Percentiles rank a stretch among this genome's conserved stretches.
Conservation (phyloP, 2,888 invertebrate genomes). For the Emmelina monodactyla region DNA sequence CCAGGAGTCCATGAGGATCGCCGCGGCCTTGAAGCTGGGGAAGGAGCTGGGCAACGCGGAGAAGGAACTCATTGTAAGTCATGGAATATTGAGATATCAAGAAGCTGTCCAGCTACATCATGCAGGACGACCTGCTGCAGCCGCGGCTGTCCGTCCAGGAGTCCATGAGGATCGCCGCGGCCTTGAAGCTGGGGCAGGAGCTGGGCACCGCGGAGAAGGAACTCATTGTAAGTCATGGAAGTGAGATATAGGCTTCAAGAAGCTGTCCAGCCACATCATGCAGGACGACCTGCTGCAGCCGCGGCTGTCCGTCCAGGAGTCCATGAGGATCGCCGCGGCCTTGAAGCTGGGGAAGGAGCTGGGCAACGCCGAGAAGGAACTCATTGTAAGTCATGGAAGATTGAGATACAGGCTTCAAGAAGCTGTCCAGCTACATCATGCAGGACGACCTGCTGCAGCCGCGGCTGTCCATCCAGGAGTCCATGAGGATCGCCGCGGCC, state of each 20-base stretch:
- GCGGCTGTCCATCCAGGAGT: conserved; percentile 74
- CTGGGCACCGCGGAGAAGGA: conserved; percentile 66
- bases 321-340: conserved; percentile 77
- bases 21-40: conserved; percentile 77
- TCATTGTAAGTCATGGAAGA: conserved; percentile 72
- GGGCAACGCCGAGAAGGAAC: conserved; percentile 62
- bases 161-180: conserved; percentile 76
- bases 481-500: conserved; percentile 77
- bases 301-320: conserved; percentile 74
- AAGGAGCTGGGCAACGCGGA: conserved; percentile 62
- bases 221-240: conserved; percentile 70
- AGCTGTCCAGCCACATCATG: conserved; percentile 82
- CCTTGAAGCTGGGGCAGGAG: conserved; percentile 73
- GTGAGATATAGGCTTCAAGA: too few species aligned
- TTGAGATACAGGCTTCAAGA: too few species aligned
- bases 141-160: conserved; percentile 77
- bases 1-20: conserved; percentile 75
- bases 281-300: conserved; percentile 78
- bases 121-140: conserved; percentile 79
- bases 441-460: conserved; percentile 78
- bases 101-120: conserved; percentile 81
- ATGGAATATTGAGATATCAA: too few species aligned
- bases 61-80: conserved; percentile 70
- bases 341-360: conserved; percentile 73
- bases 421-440: conserved; percentile 82